Evolutionary conservation across 2,113 vertebrate species (phyloP).

Genomic region (Chionis minor): DNA sequence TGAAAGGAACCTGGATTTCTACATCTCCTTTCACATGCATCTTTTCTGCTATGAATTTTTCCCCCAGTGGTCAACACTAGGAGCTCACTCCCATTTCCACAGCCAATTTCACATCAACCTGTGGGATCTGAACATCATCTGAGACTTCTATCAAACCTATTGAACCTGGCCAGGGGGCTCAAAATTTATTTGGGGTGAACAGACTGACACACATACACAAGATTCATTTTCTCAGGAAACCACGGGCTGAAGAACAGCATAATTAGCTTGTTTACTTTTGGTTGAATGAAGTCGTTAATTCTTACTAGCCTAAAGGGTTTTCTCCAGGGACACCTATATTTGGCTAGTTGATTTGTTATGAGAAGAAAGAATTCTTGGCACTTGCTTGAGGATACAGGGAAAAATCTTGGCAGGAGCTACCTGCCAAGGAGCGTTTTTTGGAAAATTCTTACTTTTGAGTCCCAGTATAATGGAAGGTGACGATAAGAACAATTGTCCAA

Average conservation of each 20-base stretch:
- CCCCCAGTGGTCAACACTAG: neutral
- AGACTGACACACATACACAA: neutral
- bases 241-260: neutral
- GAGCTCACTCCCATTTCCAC: neutral
- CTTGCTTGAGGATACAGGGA: neutral
- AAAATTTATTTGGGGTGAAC: neutral
- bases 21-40: neutral
- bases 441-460: neutral
- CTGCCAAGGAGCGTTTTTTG: neutral
- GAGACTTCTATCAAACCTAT: neutral
- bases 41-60: neutral
- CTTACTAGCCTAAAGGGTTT: neutral
- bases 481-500: neutral
- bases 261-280: neutral
- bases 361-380: constrained; percentile 27
- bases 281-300: neutral
- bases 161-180: neutral
- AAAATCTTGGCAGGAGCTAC: neutral
- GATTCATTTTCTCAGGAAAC: neutral
- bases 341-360: neutral
- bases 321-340: neutral
- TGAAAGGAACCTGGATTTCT: neutral
- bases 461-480: neutral
- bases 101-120: neutral
- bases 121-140: neutral